Evolutionary conservation across 2,797 vertebrate species (phyloP).

Genomic region (Siniperca obscura): DNA sequence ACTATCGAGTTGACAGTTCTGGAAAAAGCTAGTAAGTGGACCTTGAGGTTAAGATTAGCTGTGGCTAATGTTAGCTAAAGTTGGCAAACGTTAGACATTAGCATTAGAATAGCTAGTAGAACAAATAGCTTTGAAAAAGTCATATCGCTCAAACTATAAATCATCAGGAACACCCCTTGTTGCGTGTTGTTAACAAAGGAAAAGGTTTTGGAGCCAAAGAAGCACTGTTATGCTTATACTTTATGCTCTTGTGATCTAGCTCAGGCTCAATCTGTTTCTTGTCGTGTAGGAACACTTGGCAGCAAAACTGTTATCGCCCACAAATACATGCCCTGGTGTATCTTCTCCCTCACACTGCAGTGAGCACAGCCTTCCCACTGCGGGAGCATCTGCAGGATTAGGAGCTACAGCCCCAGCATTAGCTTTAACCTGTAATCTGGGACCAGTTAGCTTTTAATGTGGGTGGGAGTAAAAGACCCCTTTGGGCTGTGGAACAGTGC

Average conservation of each 20-base stretch:
- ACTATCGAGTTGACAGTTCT: not conserved
- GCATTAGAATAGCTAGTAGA: not conserved
- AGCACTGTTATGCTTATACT: conserved; percentile 13
- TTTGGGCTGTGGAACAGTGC: conserved; percentile 40
- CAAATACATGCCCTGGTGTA: conserved; percentile 9
- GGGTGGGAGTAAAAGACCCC: conserved; percentile 59
- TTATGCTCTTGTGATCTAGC: not conserved
- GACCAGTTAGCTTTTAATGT: conserved; percentile 47
- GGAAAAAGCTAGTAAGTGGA: too few relatives aligned
- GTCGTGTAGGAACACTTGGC: conserved; percentile 26
- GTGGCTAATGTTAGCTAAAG: too few relatives aligned
- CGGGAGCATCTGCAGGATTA: conserved; percentile 57
- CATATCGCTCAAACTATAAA: not conserved
- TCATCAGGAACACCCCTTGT: not conserved
- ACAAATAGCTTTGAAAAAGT: not conserved
- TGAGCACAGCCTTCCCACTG: conserved; percentile 11
- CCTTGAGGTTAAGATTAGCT: too few relatives aligned
- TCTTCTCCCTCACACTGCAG: conserved; percentile 1
- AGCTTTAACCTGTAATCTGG: conserved; percentile 70
- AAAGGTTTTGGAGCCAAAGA: not conserved
- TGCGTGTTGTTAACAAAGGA: not conserved
- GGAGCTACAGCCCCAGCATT: conserved; percentile 46
- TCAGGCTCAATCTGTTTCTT: conserved; percentile 2
- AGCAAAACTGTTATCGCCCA: conserved; percentile 34
- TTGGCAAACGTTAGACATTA: not conserved